Conservation (phyloP, 2,113 vertebrate species). For the Camelus bactrianus region DNA sequence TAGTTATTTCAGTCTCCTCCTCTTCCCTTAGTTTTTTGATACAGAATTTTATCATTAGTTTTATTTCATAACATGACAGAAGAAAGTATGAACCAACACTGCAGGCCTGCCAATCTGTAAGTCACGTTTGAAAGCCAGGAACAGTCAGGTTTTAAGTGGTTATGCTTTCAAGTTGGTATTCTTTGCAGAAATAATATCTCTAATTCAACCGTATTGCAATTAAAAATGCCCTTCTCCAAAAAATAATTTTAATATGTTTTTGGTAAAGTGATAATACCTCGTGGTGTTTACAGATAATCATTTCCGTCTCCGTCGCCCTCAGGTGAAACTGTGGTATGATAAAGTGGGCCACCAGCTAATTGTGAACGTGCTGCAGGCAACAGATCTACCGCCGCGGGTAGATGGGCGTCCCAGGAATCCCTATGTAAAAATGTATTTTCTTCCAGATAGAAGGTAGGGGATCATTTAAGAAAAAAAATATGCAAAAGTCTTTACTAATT, state of each 20-base stretch:
- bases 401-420: constrained; percentile 97
- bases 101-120: background rate
- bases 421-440: constrained; percentile 99
- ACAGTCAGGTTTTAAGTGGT: background rate
- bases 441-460: constrained; percentile 94
- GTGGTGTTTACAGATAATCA: background rate
- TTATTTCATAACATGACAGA: background rate
- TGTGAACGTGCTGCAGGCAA: constrained; percentile 98
- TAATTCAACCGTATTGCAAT: background rate
- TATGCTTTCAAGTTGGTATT: background rate
- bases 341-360: constrained; percentile 99
- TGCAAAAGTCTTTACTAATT: background rate
- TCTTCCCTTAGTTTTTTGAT: background rate
- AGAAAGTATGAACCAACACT: background rate
- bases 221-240: background rate
- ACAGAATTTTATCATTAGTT: background rate
- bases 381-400: constrained; percentile 93
- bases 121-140: background rate
- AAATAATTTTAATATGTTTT: background rate
- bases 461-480: constrained; percentile 24
- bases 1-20: background rate
- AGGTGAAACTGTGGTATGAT: constrained; percentile 99
- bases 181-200: constrained; percentile 22
- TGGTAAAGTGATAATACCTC: background rate
- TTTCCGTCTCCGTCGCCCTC: background rate